phyloP scores from a whole-genome alignment of 2,113 vertebrate species.

The Amazona guildingii region DNA sequence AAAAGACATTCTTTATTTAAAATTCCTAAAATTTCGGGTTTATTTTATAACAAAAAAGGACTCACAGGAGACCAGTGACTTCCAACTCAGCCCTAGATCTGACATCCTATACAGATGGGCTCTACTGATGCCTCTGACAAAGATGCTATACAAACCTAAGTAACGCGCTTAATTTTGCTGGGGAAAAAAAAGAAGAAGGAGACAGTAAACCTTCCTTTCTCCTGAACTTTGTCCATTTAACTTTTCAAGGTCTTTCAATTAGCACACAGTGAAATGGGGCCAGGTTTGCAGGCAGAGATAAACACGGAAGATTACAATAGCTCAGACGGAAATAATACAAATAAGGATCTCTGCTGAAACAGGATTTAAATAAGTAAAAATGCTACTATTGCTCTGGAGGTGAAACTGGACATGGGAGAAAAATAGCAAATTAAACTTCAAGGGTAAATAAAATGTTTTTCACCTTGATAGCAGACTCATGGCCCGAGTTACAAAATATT shows the following conservation, averaged over 20 bases:
- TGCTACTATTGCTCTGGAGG: not conserved
- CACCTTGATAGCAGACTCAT: not conserved
- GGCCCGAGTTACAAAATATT: not conserved
- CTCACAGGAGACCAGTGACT: not conserved
- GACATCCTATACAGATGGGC: not conserved
- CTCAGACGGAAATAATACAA: slow-evolving; percentile 20
- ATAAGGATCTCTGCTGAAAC: slow-evolving; percentile 23
- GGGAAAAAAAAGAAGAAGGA: not conserved
- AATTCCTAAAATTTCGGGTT: not conserved
- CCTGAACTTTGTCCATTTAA: not conserved
- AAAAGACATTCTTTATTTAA: not conserved
- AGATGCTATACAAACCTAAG: not conserved
- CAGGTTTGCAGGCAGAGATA: slow-evolving; percentile 12
- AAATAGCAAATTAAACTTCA: not conserved
- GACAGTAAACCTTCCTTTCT: not conserved
- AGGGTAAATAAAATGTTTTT: slow-evolving; percentile 4
- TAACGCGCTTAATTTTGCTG: not conserved
- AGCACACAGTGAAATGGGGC: not conserved
- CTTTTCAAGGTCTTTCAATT: slow-evolving; percentile 10
- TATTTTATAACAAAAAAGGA: not conserved
- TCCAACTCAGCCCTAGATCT: not conserved
- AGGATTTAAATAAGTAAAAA: slow-evolving; percentile 31
- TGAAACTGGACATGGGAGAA: not conserved
- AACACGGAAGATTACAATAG: slow-evolving; percentile 6
- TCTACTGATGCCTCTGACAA: not conserved